Conservation (phyloP, 2,113 vertebrate species). For the Alaudala cheleensis region DNA sequence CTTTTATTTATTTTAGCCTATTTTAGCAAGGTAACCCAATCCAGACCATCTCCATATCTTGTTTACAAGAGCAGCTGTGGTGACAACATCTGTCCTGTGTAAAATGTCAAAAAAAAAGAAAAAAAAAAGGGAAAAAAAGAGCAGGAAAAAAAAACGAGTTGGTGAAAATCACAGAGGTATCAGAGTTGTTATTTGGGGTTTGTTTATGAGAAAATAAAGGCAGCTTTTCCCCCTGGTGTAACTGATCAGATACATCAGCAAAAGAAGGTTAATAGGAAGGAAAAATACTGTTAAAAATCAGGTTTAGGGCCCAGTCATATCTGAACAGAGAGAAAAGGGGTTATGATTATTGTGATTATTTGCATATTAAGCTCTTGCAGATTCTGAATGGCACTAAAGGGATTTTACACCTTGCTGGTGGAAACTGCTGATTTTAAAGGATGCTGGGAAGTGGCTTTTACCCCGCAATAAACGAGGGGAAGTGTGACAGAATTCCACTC, state of each 20-base stretch:
- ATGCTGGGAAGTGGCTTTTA: not conserved
- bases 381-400: not conserved
- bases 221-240: not conserved
- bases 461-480: not conserved
- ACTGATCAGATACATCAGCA: not conserved
- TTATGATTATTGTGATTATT: not conserved
- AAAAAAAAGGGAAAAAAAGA: not conserved
- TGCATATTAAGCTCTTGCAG: not conserved
- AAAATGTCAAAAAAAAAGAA: conserved; percentile 18
- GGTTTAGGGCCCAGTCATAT: not conserved
- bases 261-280: not conserved
- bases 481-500: not conserved
- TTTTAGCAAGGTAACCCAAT: conserved; percentile 76
- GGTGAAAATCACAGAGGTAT: not conserved
- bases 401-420: not conserved
- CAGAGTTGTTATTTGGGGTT: not conserved
- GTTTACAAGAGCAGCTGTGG: conserved; percentile 67
- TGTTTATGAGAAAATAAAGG: not conserved
- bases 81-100: conserved; percentile 74
- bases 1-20: conserved; percentile 79
- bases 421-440: not conserved
- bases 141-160: fast-evolving
- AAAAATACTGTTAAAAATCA: not conserved
- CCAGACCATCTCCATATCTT: conserved; percentile 71
- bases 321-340: not conserved